Conservation (phyloP, 2,797 vertebrate species). For the Sebastes hubbsi region DNA sequence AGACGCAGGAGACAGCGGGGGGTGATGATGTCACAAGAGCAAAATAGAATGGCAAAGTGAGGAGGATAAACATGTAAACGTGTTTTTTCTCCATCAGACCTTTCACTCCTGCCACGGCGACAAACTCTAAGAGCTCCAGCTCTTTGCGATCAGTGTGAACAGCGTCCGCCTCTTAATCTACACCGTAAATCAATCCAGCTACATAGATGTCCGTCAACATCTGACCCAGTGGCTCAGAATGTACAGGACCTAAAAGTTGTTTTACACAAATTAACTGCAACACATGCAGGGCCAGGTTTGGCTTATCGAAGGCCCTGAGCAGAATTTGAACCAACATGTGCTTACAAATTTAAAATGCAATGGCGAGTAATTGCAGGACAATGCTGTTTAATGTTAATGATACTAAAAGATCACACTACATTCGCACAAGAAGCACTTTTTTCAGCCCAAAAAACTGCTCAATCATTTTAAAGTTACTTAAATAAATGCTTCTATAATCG, state of each 20-base stretch:
- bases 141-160: neutral
- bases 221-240: neutral
- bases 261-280: neutral
- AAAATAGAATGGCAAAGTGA: constrained; percentile 45
- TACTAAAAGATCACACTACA: neutral
- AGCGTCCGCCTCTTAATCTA: neutral
- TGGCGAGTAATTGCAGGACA: neutral
- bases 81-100: neutral
- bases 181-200: neutral
- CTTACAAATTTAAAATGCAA: neutral
- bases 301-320: neutral
- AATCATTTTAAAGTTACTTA: neutral
- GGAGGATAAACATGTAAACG: constrained; percentile 29
- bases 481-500: neutral
- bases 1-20: constrained; percentile 37
- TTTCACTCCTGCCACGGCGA: neutral
- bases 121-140: neutral
- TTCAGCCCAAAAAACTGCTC: neutral
- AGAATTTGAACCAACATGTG: neutral
- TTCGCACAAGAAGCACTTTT: neutral
- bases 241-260: neutral
- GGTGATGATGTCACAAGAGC: constrained; percentile 45
- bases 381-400: neutral
- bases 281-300: neutral
- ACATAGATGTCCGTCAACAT: neutral